Evolutionary conservation across 2,888 invertebrate genomes (phyloP), one percentile per base, ranked within the genome.

Genomic region (Chydorus sphaericus): DNA sequence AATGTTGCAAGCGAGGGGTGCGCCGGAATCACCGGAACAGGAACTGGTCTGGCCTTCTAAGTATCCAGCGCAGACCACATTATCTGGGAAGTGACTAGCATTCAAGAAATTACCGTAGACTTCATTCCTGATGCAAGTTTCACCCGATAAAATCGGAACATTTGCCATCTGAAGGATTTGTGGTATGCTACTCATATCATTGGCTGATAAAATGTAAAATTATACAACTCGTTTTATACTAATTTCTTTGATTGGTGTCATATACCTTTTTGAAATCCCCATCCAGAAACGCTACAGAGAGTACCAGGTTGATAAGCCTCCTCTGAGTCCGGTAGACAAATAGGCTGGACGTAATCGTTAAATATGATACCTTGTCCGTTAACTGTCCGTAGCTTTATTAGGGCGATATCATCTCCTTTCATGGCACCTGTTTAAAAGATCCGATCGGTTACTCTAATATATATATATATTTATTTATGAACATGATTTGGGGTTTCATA

Each of bases 21-120:
- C 87, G 0, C 87, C 87, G 0, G 83, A 83, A 67, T 88, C 87
- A 0, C 87, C 87, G 6, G 81, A 77, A 64, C 87, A 87, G 0
- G 86, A 81, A 65, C 87, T 86, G 1, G 82, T 78, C 1, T 84
- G 84, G 0, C 85, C 87, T 58, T 77, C 76, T 0, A 83, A 68
- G 39, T 78, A 77, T 1, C 87, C 88, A 29, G 87, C 88, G 68
- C 88, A 89, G 11, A 87, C 71, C 83, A 87, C 87, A 55, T 82
- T 79, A 65, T 81, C 78, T 57, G 82, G 68, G 58, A 84, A 79
- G 7, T 75, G 72, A 64, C 82, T 81, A 10, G 23, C 31, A n/a
- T 16, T 7, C 59, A 77, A 77, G n/a, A 79, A 66, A 1, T 79
- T 80, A 0, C 82, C 82, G 52, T 81, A 74, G 5, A 82, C 71